Evolutionary conservation across 2,797 vertebrate genomes (phyloP).

Genomic region (Cuniculus paca): DNA sequence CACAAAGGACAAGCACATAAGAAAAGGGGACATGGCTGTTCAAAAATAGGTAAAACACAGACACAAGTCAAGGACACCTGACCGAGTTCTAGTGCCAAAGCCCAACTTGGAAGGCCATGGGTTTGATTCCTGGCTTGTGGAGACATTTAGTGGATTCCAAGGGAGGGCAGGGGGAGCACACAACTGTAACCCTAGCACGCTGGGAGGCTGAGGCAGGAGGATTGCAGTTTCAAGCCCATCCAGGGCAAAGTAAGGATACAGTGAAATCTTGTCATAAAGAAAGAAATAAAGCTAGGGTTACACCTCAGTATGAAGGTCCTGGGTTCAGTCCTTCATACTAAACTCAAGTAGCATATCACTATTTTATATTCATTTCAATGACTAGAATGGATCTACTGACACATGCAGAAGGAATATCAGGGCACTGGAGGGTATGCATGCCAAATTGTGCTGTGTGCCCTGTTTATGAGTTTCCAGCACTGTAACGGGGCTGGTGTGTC

Average conservation of each 20-base stretch:
- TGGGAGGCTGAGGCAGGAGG: neutral
- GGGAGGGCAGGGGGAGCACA: rapidly evolving
- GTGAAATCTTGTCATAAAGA: neutral
- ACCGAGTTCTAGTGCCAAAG: neutral
- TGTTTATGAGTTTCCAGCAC: neutral
- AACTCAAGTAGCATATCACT: neutral
- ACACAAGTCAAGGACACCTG: neutral
- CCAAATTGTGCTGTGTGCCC: neutral
- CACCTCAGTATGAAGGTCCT: neutral
- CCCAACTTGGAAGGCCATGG: neutral
- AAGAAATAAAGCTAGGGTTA: no score
- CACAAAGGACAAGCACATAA: neutral
- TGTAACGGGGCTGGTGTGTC: neutral
- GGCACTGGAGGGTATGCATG: neutral
- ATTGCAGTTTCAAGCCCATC: neutral
- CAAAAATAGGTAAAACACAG: neutral
- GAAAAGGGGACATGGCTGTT: neutral
- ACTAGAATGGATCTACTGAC: neutral
- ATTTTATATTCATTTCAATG: neutral
- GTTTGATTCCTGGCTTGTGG: neutral
- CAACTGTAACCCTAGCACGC: neutral
- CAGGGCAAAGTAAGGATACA: neutral
- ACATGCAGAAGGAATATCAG: neutral
- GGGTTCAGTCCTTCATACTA: neutral
- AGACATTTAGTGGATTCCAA: rapidly evolving